Conservation (phyloP, 2,888 invertebrate genomes). For the Aspidiotus rigidus region DNA sequence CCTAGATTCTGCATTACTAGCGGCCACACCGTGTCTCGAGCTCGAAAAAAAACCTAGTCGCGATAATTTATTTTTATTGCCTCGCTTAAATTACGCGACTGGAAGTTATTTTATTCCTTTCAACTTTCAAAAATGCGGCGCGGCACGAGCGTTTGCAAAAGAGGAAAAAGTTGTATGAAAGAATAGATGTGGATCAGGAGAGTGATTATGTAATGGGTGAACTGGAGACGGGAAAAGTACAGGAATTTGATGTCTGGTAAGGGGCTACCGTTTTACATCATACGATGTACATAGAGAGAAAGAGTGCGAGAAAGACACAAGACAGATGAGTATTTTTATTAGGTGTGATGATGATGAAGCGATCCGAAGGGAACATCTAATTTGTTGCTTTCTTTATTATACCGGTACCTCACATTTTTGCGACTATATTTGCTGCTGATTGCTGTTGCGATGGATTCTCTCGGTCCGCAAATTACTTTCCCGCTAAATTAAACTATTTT, state of each 20-base stretch:
- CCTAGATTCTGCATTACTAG: background rate
- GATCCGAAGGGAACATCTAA: slow-evolving; percentile 5
- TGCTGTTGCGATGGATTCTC: background rate
- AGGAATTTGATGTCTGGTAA: slow-evolving; percentile 1
- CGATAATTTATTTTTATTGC: slow-evolving; percentile 14
- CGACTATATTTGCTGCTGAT: background rate
- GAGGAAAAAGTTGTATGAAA: background rate
- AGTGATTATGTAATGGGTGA: slow-evolving; percentile 8
- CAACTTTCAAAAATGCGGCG: background rate
- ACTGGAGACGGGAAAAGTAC: background rate
- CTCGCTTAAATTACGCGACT: slow-evolving; percentile 3
- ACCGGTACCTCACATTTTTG: slow-evolving; percentile 1
- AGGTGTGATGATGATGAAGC: slow-evolving; percentile 14
- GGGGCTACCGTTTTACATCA: slow-evolving; percentile 1
- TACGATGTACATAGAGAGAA: background rate
- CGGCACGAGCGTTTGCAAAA: background rate
- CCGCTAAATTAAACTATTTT: background rate
- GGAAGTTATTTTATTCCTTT: slow-evolving; percentile 7
- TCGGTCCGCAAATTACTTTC: slow-evolving; percentile 2
- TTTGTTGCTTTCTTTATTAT: slow-evolving; percentile 13
- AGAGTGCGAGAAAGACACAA: background rate
- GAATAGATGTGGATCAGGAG: slow-evolving; percentile 7
- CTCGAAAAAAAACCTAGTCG: background rate
- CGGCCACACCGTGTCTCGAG: background rate
- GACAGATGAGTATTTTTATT: slow-evolving; percentile 13